A percentile compares a stretch with the other conserved stretches of the same genome.
Conservation (phyloP, 1,140 invertebrate species). For the Penaeus vannamei region DNA sequence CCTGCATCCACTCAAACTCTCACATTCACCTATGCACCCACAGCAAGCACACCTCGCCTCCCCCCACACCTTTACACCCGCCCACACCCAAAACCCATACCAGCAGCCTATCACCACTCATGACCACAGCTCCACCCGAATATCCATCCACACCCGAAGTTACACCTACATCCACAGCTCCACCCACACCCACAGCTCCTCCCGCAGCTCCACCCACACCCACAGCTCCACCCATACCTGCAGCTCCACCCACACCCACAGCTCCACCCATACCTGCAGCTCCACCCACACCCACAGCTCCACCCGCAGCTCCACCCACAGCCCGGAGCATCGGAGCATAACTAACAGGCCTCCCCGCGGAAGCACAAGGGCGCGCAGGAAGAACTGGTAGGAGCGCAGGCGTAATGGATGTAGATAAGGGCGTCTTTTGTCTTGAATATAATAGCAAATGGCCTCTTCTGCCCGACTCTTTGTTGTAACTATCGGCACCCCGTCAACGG, state of each 20-base stretch:
- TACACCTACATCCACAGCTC: background rate
- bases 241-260: too few relatives aligned
- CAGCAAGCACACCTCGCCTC: background rate
- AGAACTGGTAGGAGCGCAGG: slow-evolving; percentile 3
- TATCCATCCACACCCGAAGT: background rate
- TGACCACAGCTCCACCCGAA: too few relatives aligned
- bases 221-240: background rate
- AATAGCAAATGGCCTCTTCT: slow-evolving; percentile 53
- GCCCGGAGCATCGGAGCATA: background rate
- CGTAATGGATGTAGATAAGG: slow-evolving; percentile 53
- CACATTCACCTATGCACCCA: background rate
- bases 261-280: too few relatives aligned
- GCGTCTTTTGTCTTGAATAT: slow-evolving; percentile 54
- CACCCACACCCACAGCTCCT: background rate
- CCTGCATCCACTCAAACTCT: background rate
- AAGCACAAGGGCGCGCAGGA: background rate
- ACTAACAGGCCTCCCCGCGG: background rate
- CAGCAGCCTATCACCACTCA: background rate
- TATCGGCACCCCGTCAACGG: slow-evolving; percentile 45
- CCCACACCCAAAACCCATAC: background rate
- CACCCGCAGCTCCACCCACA: background rate
- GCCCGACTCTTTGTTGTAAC: slow-evolving; percentile 51
- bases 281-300: background rate
- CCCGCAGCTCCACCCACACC: background rate
- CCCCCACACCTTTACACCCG: background rate